Percentiles rank a stretch among this genome's conserved stretches.
Evolutionary conservation across 1,140 invertebrate genomes (phyloP).

Genomic region (Laupala kohalensis): DNA sequence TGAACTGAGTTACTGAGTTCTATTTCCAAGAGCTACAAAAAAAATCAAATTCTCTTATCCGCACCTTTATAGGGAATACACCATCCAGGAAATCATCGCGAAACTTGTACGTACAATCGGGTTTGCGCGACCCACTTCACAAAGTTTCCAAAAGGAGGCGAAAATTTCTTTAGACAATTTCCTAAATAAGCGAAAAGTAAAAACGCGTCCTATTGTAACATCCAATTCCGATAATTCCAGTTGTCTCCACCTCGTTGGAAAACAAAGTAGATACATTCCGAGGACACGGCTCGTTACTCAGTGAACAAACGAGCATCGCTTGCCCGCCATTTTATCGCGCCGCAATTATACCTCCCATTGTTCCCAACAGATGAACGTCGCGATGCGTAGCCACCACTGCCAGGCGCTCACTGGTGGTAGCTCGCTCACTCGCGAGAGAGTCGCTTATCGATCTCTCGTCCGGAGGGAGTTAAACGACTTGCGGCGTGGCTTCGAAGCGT

Average conservation of each 20-base stretch:
- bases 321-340: not conserved
- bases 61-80: too few relatives aligned
- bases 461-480: too few relatives aligned
- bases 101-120: too few relatives aligned
- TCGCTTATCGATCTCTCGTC: not conserved
- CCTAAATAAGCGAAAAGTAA: too few relatives aligned
- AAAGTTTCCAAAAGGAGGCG: too few relatives aligned
- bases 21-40: too few relatives aligned
- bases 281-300: not conserved
- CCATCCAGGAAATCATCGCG: too few relatives aligned
- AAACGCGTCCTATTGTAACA: not conserved
- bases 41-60: too few relatives aligned
- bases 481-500: too few relatives aligned
- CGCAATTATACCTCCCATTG: not conserved
- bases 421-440: not conserved
- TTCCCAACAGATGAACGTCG: not conserved
- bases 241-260: not conserved
- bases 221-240: not conserved
- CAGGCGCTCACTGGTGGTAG: not conserved
- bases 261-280: not conserved
- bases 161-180: too few relatives aligned
- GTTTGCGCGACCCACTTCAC: too few relatives aligned
- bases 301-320: not conserved
- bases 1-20: too few relatives aligned
- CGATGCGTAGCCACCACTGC: not conserved